These are phyloP conservation scores for Holcopasites calliopsidis DNA, from an alignment of 1,140 invertebrate species.

Conservation along the genomic window DNA sequence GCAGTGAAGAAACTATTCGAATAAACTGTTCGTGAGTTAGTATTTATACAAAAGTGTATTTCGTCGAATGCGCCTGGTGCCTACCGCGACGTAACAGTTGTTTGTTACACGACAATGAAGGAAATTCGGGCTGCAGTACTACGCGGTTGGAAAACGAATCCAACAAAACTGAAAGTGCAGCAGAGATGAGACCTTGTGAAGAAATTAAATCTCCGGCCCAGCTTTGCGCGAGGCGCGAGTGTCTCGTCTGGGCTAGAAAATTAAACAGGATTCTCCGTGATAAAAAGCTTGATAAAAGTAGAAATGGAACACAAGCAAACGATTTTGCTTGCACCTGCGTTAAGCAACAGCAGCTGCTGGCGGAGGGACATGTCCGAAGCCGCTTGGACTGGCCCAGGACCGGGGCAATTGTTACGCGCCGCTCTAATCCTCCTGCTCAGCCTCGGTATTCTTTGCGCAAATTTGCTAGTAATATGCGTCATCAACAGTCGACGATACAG, in stretches of 20 bases:
- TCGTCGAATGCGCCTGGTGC: constrained; percentile 8
- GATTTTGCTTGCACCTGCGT: constrained; percentile 86
- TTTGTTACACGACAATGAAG: constrained; percentile 34
- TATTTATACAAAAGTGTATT: constrained; percentile 4
- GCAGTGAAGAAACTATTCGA: not conserved
- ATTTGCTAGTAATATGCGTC: constrained; percentile 89
- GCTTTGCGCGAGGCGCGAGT: constrained; percentile 38
- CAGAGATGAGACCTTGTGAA: constrained; percentile 19
- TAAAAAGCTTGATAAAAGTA: not conserved
- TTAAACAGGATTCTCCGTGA: constrained; percentile 15
- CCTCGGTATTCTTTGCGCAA: constrained; percentile 87
- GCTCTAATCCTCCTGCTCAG: constrained; percentile 87
- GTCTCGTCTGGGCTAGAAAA: constrained; percentile 46
- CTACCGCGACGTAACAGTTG: not conserved
- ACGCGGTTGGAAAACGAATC: not conserved
- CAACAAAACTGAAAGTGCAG: not conserved
- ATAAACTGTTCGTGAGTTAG: constrained; percentile 14
- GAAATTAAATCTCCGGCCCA: constrained; percentile 9
- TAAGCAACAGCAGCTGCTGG: constrained; percentile 90
- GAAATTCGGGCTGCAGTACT: not conserved
- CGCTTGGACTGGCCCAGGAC: constrained; percentile 82
- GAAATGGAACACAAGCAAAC: constrained; percentile 75
- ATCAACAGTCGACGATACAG: constrained; percentile 89
- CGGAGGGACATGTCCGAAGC: constrained; percentile 83
- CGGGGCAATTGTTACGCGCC: constrained; percentile 86